A percentile compares a stretch with the other conserved stretches of the same genome.
Conservation (phyloP, 2,113 vertebrate genomes). For the Chloroceryle aenea region DNA sequence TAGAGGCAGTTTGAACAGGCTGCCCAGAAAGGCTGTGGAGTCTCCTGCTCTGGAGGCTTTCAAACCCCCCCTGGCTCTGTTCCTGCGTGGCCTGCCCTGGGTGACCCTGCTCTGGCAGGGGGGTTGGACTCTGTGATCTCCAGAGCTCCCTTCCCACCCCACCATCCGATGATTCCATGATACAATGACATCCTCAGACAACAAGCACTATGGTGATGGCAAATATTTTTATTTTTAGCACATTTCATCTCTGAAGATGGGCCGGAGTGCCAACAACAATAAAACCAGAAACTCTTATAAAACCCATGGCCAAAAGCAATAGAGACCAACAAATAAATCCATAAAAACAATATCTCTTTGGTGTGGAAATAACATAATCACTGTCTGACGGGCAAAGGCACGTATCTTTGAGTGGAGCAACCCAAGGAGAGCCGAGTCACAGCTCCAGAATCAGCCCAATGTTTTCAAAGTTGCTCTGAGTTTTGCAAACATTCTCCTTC, state of each 20-base stretch:
- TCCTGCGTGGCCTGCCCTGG: no score
- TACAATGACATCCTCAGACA: neutral
- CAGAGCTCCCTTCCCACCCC: no score
- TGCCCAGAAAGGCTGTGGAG: no score
- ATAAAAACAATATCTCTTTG: neutral
- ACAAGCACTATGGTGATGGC: neutral
- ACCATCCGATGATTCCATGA: no score
- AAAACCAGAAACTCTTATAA: constrained; percentile 19
- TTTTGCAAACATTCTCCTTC: constrained; percentile 37
- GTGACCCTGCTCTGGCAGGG: no score
- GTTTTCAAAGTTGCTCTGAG: neutral
- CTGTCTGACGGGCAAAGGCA: neutral
- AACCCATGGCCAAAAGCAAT: constrained; percentile 6
- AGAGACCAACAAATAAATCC: constrained; percentile 15
- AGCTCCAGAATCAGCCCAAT: neutral
- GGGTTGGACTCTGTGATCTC: no score
- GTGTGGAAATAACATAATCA: constrained; percentile 17
- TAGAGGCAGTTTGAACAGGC: neutral
- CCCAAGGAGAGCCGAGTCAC: neutral
- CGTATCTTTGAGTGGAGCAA: neutral
- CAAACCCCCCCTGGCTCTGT: no score
- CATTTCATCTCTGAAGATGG: neutral
- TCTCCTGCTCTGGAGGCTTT: no score
- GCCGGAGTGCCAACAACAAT: constrained; percentile 21
- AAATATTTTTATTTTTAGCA: constrained; percentile 55